Base-by-base conservation (phyloP, 2,113 vertebrate genomes). In the Albula goreensis region DNA sequence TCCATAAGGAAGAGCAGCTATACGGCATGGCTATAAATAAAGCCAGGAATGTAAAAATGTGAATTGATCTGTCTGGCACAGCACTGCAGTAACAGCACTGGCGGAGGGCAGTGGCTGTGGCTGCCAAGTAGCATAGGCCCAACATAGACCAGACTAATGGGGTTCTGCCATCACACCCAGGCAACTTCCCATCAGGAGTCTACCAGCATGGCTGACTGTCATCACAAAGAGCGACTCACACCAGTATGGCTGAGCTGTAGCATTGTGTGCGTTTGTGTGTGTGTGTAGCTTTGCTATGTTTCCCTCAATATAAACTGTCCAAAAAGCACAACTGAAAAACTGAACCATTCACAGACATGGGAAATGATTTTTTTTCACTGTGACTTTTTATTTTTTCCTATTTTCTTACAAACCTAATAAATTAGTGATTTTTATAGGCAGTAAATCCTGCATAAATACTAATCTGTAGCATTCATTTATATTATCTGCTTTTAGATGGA, bases 41-140 rank as follows among this genome's bases (percentile, higher is more conserved):
- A 95, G 94, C 95, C 90, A 92, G 94, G 94, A 94, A 94, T 94
- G 94, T 95, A 96, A 50, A 86, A 93, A 96, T 96, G 94, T 92
- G 95, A 95, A 96, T 97, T 95, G 96, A 97, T 97, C 96, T 94
- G 95, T 96, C 96, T 96, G 95, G 94, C 83, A 80, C 83, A 86
- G 86, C 94, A 94, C 95, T 95, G 95, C 95, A 94, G 94, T 95
- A 95, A 94, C 93, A 92, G 93, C 93, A 92, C 92, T 95, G 96
- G 95, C 95, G 95, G 89, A 94, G 89, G 92, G 94, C 94, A 94
- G 41, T 94, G 94, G 92, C 92, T 96, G 94, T 85, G 92, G 85
- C 94, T 96, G 95, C 95, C 96, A 96, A 88, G 93, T 90, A 94
- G 93, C 93, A 91, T 85, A 90, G 93, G 94, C 93, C 93, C 95